Base-by-base conservation (phyloP, 2,113 vertebrate species). In the Thinocorus orbignyianus region DNA sequence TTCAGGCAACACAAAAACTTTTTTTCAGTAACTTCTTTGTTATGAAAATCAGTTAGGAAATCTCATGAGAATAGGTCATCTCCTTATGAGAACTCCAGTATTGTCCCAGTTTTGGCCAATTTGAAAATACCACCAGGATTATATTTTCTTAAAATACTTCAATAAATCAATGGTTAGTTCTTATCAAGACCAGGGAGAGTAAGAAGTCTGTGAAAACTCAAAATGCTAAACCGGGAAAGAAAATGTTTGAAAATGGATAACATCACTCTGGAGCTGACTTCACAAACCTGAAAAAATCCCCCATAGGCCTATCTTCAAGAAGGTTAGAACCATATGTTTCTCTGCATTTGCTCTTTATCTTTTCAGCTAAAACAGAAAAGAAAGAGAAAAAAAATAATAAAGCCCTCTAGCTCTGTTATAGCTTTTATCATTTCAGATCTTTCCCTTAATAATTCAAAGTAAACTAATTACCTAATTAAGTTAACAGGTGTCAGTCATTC, bases 401-500 rank as follows among this genome's bases (percentile, higher is more conserved):
- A 92, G 51, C 90, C 81, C 82, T 95, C 88, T 48, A 94, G 96
- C 82, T 85, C 93, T 86, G 81, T 81, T 95, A 68, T 10, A 90
- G 54, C 78, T 95, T 96, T 95, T 90, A 86, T 95, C 2, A 70
- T 95, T 86, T 94, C 48, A 58, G 46, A 90, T 92, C 89, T 90
- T 90, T 92, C 81, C 92, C 88, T 96, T 96, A 97, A 95, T 94
- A 92, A 95, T 92, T 85, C 70, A 92, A 92, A 89, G 92, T 89
- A 95, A 97, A 97, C 95, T 95, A 95, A 96, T 95, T 96, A 89
- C 66, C 96, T 92, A 86, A 92, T 97, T 97, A 96, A 81, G 73
- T 82, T 95, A 96, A 96, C 88, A 95, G 86, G 92, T 96, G 94
- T 94, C 96, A 93, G 65, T 93, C 91, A 93, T 96, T 92, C 78